Evolutionary conservation across 2,113 vertebrate genomes (phyloP), one percentile per base, ranked within the genome.

Genomic region (Callopanchax toddi): DNA sequence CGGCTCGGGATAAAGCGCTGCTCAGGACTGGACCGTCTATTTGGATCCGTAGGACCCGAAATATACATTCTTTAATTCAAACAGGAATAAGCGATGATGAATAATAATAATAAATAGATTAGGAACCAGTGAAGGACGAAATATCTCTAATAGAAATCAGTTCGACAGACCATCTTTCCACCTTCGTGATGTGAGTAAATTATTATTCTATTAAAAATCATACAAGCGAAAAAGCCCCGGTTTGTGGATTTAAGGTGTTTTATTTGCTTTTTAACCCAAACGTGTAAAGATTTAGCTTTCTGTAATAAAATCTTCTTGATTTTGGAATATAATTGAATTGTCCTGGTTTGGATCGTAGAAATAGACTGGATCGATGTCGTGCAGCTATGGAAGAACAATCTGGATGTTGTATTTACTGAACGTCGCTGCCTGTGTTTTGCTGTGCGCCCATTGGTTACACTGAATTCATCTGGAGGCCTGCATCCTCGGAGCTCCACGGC

Each of bases 1-100:
- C 83, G 87, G 87, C 68, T 88, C 89, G 78, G 76, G 68, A 89
- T 89, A 87, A 86, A 89, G 76, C 87, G 71, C 82, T 55, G 80
- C 85, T 81, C 78, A 9, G 61, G 59, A 74, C 48, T 39, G 67
- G 62, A 53, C 53, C 13, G 42, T 49, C n/a, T 42, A 12, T 29
- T 49, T 18, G 3, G 23, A 22, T 48, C 34, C 54, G n/a, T 58
- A 48, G 32, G 23, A 13, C 53, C 39, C 25, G 43, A 6, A 13
- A 29, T 1, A 16, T 3, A 21, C 2, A 11, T 20, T 44, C 6
- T 44, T 18, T 3, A 20, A 20, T 20, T 8, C 11, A 12, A 15
- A 7, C 15, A 50, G 12, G 2, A 44, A 5, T 0, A 22, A 1
- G n/a, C 13, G 15, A 39, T 18, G 15, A 22, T 1, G n/a, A 44